Percentiles rank a stretch among this genome's conserved stretches.
phyloP scores from a whole-genome alignment of 2,888 invertebrate genomes.

The Drosophila borborema region DNA sequence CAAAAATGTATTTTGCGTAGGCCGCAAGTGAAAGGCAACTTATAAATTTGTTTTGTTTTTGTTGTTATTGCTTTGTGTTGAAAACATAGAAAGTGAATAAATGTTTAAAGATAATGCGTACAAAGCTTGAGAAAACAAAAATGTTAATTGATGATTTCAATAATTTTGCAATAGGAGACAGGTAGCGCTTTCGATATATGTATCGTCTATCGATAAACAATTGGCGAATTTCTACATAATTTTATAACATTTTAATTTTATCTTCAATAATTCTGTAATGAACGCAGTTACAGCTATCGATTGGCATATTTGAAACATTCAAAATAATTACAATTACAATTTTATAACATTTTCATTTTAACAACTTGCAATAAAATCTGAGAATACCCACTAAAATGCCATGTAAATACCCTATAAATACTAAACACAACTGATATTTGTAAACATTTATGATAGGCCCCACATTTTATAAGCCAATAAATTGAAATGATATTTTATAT shows the following conservation, averaged over 20 bases:
- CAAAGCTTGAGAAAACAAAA: conserved; percentile 1
- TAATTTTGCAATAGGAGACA: background rate
- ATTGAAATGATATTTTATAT: conserved; percentile 30
- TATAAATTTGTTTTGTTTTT: conserved; percentile 3
- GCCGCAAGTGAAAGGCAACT: conserved; percentile 73
- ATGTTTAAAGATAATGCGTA: conserved; percentile 8
- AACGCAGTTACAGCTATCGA: no score
- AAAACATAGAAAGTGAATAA: conserved; percentile 37
- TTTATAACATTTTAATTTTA: background rate
- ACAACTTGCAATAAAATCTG: background rate
- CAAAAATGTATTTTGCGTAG: conserved; percentile 58
- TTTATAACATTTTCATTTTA: background rate
- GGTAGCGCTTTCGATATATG: background rate
- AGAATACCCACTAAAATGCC: background rate
- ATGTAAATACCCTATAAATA: conserved; percentile 12
- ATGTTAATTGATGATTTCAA: conserved; percentile 11
- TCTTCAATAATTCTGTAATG: background rate
- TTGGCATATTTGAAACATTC: no score
- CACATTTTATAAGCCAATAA: conserved; percentile 19
- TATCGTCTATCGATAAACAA: background rate
- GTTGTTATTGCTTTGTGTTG: conserved; percentile 1
- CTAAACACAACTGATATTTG: conserved; percentile 15
- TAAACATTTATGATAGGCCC: conserved; percentile 22
- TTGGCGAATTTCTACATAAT: background rate
- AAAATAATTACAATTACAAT: background rate